Evolutionary conservation across 2,888 invertebrate species (phyloP), one percentile per base, ranked within the genome.

Genomic region (Calephelis perditalis): DNA sequence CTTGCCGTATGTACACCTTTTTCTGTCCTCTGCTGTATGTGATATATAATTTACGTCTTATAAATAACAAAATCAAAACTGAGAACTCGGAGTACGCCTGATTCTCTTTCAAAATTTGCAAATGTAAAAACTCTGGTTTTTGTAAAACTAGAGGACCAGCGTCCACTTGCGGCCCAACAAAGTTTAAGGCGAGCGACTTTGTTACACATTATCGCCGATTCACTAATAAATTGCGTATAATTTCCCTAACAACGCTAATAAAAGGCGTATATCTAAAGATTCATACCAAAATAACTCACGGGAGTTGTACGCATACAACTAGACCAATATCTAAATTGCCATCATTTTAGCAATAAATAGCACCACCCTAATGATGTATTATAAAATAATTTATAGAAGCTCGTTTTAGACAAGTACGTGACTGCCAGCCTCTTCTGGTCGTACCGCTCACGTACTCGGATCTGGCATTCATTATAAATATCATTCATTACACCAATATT

Each of bases 291-390:
- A 59, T 46, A 43, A 44, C 43, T n/a, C 52, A 40, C 45, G n/a
- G 54, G 43, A 59, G 35, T 54, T 59, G 54, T n/a, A 45, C 54
- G 59, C 59, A 45, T 59, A 61, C 57, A 60, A 56, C 60, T 57
- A 61, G 44, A 52, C 49, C 56, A 52, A 52, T 60, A 52, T 52
- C 57, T 61, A 52, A 61, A 61, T 61, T 54, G 52, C 57, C 52
- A 56, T 44, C 49, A 61, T 57, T 57, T 57, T 60, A 49, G 61
- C 61, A 57, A 57, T 61, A 61, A 61, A 57, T 61, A 57, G 52
- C 43, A 12, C 57, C 10, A 43, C 35, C 57, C 44, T 57, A 47
- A 61, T 57, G 61, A 57, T 52, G 57, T 61, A 61, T 57, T 61
- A 52, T 57, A 52, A 61, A 61, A 49, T 61, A 40, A 40, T 54